Evolutionary conservation across 1,140 invertebrate genomes (phyloP).

Genomic region (Drosophila obscura): DNA sequence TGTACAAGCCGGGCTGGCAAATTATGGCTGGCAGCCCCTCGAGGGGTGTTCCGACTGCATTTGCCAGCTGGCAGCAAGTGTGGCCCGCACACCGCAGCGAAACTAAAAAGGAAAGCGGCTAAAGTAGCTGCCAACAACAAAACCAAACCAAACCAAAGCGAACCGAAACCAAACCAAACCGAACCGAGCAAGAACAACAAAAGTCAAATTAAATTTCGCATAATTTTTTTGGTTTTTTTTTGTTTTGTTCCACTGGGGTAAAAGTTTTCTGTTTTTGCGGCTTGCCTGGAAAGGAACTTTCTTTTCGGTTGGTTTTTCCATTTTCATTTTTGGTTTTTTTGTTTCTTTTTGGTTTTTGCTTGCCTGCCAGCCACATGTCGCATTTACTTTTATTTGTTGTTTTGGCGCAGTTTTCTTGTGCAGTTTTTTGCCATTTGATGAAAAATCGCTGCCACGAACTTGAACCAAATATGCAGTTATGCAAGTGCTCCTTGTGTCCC

Average conservation of each 20-base stretch:
- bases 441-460: constrained; percentile 64
- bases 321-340: constrained; percentile 22
- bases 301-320: constrained; percentile 45
- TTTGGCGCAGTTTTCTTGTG: constrained; percentile 70
- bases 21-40: constrained; percentile 61
- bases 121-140: constrained; percentile 64
- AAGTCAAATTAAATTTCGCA: constrained; percentile 83
- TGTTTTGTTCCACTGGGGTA: constrained; percentile 32
- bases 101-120: constrained; percentile 71
- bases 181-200: constrained; percentile 44
- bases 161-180: constrained; percentile 11
- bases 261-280: constrained; percentile 79
- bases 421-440: constrained; percentile 54
- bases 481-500: background rate
- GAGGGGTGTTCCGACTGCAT: constrained; percentile 38
- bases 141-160: background rate
- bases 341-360: constrained; percentile 42
- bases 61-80: constrained; percentile 64
- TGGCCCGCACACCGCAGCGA: too few relatives aligned
- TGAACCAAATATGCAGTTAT: constrained; percentile 72
- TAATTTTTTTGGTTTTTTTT: constrained; percentile 74
- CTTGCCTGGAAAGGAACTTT: constrained; percentile 66
- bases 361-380: constrained; percentile 72
- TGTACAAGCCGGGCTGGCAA: constrained; percentile 76
- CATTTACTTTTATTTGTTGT: constrained; percentile 71